Percentiles rank a stretch among this genome's conserved stretches.
Conservation (phyloP, 2,113 vertebrate genomes). For the Nothoprocta perdicaria region DNA sequence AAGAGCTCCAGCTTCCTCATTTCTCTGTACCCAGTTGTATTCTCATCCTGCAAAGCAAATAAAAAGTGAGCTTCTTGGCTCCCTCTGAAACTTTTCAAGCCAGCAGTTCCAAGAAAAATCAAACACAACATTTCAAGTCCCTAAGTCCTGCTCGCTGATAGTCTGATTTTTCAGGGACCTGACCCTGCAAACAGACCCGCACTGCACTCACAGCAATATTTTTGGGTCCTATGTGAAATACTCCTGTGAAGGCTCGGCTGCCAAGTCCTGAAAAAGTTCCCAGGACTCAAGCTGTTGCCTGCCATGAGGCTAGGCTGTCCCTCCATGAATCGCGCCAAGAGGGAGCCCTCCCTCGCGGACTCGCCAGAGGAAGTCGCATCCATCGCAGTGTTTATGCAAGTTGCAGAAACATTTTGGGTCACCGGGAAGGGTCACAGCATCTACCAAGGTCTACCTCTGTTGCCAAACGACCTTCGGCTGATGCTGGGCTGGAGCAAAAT, state of each 20-base stretch:
- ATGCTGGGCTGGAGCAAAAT: not conserved
- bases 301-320: not conserved
- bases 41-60: constrained; percentile 57
- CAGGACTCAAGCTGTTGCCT: constrained; percentile 37
- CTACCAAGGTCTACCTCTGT: not conserved
- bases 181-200: not conserved
- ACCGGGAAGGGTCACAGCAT: not conserved
- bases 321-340: not conserved
- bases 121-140: constrained; percentile 32
- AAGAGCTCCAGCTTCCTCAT: not conserved
- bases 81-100: constrained; percentile 27
- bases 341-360: not conserved
- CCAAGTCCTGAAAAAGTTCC: constrained; percentile 69
- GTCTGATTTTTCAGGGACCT: constrained; percentile 61
- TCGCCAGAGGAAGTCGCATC: not conserved
- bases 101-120: constrained; percentile 65
- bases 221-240: constrained; percentile 69
- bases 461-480: not conserved
- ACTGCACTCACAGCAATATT: constrained; percentile 48
- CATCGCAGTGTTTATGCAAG: not conserved
- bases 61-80: constrained; percentile 58
- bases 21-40: not conserved
- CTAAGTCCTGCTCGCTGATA: constrained; percentile 55
- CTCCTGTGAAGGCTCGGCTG: constrained; percentile 17
- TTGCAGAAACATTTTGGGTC: not conserved